Evolutionary conservation across 2,113 vertebrate species (phyloP).

Genomic region (Myxocyprinus asiaticus): DNA sequence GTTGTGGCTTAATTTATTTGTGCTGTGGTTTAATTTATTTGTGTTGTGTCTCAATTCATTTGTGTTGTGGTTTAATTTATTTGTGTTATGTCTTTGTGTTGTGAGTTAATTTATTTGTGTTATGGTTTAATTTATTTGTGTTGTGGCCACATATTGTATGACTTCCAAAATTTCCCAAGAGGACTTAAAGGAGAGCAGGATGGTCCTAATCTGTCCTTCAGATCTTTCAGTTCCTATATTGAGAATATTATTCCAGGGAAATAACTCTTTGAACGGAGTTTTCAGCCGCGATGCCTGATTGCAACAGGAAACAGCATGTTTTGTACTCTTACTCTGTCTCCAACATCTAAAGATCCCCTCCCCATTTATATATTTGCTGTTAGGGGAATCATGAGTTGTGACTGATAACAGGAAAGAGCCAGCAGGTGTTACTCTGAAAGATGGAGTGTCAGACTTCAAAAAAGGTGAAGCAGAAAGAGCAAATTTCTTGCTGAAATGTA

Average conservation of each 20-base stretch:
- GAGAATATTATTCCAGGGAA: slow-evolving; percentile 5
- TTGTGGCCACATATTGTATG: too few species aligned
- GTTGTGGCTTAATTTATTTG: too few species aligned
- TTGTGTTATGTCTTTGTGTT: too few species aligned
- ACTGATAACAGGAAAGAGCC: slow-evolving; percentile 48
- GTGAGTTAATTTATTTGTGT: too few species aligned
- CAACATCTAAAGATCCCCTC: not conserved
- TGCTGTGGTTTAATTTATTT: too few species aligned
- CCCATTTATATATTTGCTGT: slow-evolving; percentile 33
- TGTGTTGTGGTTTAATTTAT: too few species aligned
- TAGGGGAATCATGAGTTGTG: slow-evolving; percentile 42
- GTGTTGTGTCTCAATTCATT: too few species aligned
- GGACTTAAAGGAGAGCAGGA: not conserved
- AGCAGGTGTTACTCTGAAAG: slow-evolving; percentile 32
- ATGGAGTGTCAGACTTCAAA: slow-evolving; percentile 37
- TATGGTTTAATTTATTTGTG: too few species aligned
- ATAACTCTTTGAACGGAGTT: not conserved
- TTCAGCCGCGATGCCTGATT: slow-evolving; percentile 1
- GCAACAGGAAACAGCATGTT: slow-evolving; percentile 10
- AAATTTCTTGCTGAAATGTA: slow-evolving; percentile 25
- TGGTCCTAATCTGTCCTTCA: not conserved
- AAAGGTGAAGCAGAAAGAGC: slow-evolving; percentile 47
- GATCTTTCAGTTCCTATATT: not conserved
- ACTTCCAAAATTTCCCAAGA: too few species aligned
- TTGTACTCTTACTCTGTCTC: not conserved